phyloP scores from a whole-genome alignment of 2,888 invertebrate species.

The Diplazon laetatorius region DNA sequence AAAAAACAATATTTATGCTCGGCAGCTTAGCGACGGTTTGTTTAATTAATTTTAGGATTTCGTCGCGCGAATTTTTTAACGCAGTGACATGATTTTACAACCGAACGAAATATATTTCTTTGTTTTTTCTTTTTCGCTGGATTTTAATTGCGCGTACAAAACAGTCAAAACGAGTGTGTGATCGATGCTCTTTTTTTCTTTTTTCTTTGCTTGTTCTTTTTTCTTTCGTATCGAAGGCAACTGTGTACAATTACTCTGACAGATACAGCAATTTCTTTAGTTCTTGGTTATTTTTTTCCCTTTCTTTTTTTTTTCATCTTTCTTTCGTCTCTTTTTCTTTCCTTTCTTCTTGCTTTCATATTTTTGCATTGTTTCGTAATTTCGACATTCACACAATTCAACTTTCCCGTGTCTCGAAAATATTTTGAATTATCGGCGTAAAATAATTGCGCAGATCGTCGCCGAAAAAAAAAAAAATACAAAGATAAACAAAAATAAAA shows the following conservation, averaged over 20 bases:
- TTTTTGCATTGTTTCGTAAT: constrained; percentile 10
- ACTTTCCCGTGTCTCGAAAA: constrained; percentile 43
- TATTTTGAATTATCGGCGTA: constrained; percentile 48
- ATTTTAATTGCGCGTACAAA: constrained; percentile 51
- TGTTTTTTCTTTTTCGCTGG: no score
- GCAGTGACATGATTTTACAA: not conserved
- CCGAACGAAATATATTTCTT: constrained; percentile 45
- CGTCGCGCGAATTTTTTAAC: constrained; percentile 58
- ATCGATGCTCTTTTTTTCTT: constrained; percentile 39
- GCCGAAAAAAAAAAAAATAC: constrained; percentile 54
- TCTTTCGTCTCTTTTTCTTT: constrained; percentile 7
- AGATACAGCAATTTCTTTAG: constrained; percentile 43
- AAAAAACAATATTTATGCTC: constrained; percentile 61
- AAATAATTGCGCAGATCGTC: constrained; percentile 62
- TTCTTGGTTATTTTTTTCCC: not conserved
- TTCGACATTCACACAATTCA: constrained; percentile 44
- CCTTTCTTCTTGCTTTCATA: not conserved
- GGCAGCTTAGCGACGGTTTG: constrained; percentile 61
- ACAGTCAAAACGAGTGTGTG: constrained; percentile 36
- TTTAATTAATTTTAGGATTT: constrained; percentile 49
- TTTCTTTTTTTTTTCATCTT: constrained; percentile 34
- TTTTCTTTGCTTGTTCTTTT: constrained; percentile 33
- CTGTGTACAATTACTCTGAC: constrained; percentile 70
- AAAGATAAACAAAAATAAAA: constrained; percentile 67
- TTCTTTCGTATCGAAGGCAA: constrained; percentile 68